These are phyloP conservation scores for Eugnorisma glareosa DNA, from an alignment of 2,888 invertebrate genomes.

Conservation along the genomic window DNA sequence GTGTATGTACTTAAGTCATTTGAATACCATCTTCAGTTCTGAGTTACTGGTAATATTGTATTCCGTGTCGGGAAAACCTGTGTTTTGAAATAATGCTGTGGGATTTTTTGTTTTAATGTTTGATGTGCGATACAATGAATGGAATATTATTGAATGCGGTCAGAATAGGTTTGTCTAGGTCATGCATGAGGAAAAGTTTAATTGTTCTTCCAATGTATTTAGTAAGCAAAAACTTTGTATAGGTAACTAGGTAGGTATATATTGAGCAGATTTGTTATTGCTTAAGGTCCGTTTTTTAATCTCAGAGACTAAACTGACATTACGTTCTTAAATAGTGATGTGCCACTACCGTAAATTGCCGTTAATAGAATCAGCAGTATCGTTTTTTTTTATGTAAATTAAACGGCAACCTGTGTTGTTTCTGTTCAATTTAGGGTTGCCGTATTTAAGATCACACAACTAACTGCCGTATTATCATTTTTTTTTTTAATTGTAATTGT, in stretches of 20 bases:
- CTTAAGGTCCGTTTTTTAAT: no score
- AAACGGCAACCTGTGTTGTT: no score
- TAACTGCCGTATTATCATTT: no score
- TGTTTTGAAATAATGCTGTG: neutral
- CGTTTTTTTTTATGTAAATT: no score
- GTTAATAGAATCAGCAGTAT: no score
- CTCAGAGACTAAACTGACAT: no score
- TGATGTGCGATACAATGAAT: neutral
- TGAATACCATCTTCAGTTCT: conserved; percentile 8
- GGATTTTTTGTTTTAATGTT: conserved; percentile 19
- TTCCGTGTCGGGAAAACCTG: conserved; percentile 30
- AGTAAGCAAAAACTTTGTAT: neutral
- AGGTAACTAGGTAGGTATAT: no score
- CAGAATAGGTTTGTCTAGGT: neutral
- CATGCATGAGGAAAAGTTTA: neutral
- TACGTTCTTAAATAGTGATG: no score
- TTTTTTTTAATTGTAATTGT: no score
- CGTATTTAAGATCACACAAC: no score
- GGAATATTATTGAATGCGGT: conserved; percentile 15
- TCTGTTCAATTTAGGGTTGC: no score
- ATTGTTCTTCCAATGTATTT: neutral
- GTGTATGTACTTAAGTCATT: conserved; percentile 27
- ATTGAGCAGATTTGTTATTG: neutral
- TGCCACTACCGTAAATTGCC: no score
- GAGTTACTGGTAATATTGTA: conserved; percentile 25